These are phyloP conservation scores for Cygnus olor DNA, from an alignment of 2,797 vertebrate species.

Conservation along the genomic window DNA sequence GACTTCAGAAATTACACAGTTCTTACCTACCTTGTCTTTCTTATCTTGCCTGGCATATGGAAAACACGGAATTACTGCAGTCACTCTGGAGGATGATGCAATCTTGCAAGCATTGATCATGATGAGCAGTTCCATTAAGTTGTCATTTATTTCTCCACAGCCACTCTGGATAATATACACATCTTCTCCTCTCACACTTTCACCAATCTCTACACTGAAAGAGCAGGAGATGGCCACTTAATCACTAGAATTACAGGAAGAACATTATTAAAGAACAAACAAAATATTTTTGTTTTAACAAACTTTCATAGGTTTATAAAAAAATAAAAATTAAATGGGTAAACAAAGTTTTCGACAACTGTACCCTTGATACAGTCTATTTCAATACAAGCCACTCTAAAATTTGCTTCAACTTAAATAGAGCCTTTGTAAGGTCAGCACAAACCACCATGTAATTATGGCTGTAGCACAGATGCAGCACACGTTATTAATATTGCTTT, in stretches of 20 bases:
- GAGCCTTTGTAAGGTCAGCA: not conserved
- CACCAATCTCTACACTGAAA: slow-evolving; percentile 93
- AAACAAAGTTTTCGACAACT: accelerated
- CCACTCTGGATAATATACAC: slow-evolving; percentile 96
- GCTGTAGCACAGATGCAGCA: not conserved
- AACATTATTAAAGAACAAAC: not conserved
- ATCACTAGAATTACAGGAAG: not conserved
- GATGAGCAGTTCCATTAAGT: slow-evolving; percentile 94
- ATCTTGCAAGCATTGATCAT: slow-evolving; percentile 99
- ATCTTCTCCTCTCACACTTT: slow-evolving; percentile 94
- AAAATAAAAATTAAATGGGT: no score
- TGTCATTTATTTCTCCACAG: slow-evolving; percentile 95
- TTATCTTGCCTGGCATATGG: slow-evolving; percentile 95
- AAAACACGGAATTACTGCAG: slow-evolving; percentile 95
- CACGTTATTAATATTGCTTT: not conserved
- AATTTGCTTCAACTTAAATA: not conserved
- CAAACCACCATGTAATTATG: not conserved
- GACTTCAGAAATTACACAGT: not conserved
- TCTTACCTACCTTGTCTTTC: slow-evolving; percentile 90
- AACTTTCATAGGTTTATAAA: not conserved
- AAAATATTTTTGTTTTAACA: not conserved
- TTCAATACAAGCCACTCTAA: not conserved
- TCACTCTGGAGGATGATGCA: slow-evolving; percentile 92
- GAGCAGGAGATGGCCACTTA: not conserved
- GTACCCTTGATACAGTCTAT: not conserved